Evolutionary conservation across 2,888 invertebrate species (phyloP), one percentile per base, ranked within the genome.

Genomic region (Netelia melanura): DNA sequence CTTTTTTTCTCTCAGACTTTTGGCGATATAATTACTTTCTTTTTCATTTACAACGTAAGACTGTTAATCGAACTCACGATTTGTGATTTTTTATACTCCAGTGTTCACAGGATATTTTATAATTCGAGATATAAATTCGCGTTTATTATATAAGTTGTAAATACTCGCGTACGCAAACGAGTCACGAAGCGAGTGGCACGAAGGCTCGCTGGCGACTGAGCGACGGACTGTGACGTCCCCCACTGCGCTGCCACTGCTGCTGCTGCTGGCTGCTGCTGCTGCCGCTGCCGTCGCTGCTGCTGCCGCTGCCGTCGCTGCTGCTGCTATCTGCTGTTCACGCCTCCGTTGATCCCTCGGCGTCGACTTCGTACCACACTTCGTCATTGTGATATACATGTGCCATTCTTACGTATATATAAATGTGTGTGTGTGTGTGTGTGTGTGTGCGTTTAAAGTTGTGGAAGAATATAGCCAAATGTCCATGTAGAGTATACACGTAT

Each of bases 151-250:
- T 30, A 30, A 30, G 30, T 30, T 30, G 30, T 30, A 48, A 48
- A 48, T 48, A 48, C 17, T 21, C 17, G 58, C 17, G 21, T 58
- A 9, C 17, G n/a, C 58, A 9, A 21, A 58, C 17, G 21, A 21
- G 58, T 11, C 72, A n/a, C 77, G 58, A 68, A 72, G 62, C 77
- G 80, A 80, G 23, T 58, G 71, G 67, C 76, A 81, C 84, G 72
- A 87, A 87, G 89, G 88, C 89, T 89, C 90, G 88, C 86, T 87
- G 87, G 86, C 87, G 88, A 89, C 90, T 87, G 88, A 87, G 87
- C 76, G 79, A 43, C 67, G 76, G 86, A 87, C 86, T 85, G 79
- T 78, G 77, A 76, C 78, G 64, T 81, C 86, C 87, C 84, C 81
- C 86, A 76, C 85, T 71, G 58, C 43, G 64, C 14, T 54, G 9